Evolutionary conservation across 2,888 invertebrate species (phyloP).

Genomic region (Colletes collaris): DNA sequence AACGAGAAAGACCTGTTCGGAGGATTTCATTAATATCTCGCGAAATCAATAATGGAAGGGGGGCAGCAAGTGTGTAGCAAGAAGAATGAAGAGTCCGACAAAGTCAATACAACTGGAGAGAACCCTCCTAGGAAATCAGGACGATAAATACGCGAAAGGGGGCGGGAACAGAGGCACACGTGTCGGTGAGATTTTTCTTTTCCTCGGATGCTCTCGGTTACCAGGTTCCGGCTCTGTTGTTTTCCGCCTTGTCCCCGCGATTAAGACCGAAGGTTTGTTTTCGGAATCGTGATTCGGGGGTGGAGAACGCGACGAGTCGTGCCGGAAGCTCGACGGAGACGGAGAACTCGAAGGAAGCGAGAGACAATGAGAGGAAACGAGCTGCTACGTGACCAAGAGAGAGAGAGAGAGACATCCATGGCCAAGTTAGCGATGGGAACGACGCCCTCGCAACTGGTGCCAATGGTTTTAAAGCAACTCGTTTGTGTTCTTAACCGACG

Average conservation of each 20-base stretch:
- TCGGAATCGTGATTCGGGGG: conserved; percentile 44
- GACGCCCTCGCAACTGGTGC: not conserved
- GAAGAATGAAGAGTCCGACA: not conserved
- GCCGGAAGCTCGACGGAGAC: conserved; percentile 2
- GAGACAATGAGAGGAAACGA: conserved; percentile 24
- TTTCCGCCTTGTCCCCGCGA: conserved; percentile 34
- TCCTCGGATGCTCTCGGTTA: conserved; percentile 22
- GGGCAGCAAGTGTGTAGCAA: not conserved
- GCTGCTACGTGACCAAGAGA: conserved; percentile 26
- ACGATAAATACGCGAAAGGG: conserved; percentile 26
- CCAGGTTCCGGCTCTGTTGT: conserved; percentile 6
- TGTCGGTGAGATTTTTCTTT: conserved; percentile 22
- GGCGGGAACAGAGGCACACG: not conserved
- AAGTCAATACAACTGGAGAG: conserved; percentile 16
- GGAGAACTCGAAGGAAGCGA: not conserved
- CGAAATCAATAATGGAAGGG: conserved; percentile 3
- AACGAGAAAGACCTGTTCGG: too few species aligned
- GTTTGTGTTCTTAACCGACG: not conserved
- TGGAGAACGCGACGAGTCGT: not conserved
- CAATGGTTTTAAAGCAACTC: not conserved
- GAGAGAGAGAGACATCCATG: not conserved
- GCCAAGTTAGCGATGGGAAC: conserved; percentile 18
- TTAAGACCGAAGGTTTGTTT: conserved; percentile 55
- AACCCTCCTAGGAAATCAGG: conserved; percentile 33
- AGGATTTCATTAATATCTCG: not conserved